Percentiles rank a stretch among this genome's conserved stretches.
phyloP scores from a whole-genome alignment of 2,888 invertebrate genomes.

The Pterobdella sp. region DNA sequence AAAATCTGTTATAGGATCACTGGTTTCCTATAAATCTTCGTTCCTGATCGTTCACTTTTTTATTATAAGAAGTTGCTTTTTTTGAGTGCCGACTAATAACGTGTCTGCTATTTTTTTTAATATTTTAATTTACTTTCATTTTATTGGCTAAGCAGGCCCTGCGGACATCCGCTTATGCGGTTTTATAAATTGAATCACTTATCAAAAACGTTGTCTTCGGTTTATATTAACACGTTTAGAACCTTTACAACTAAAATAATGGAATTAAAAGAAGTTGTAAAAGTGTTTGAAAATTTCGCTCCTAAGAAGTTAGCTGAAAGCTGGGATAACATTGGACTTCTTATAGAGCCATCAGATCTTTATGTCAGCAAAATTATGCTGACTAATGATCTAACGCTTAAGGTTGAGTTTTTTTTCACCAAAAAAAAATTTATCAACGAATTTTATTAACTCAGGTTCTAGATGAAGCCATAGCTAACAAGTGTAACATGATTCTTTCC shows the following conservation, averaged over 20 bases:
- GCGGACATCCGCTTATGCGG: too few relatives aligned
- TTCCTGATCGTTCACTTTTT: too few relatives aligned
- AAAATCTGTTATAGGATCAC: too few relatives aligned
- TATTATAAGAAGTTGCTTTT: too few relatives aligned
- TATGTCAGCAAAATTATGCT: conserved; percentile 60
- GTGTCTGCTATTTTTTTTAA: too few relatives aligned
- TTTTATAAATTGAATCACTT: too few relatives aligned
- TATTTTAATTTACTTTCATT: too few relatives aligned
- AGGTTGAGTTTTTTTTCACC: neutral
- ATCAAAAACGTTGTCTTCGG: too few relatives aligned
- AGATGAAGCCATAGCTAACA: conserved; percentile 62
- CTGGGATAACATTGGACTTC: conserved; percentile 91
- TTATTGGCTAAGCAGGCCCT: too few relatives aligned
- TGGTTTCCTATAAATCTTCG: too few relatives aligned
- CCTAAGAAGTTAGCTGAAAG: conserved; percentile 59
- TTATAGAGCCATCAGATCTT: conserved; percentile 66
- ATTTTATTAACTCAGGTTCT: conserved; percentile 58
- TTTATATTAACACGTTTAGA: neutral
- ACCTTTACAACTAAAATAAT: conserved; percentile 22
- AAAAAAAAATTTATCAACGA: neutral
- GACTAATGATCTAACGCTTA: conserved; percentile 69
- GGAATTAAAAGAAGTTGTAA: conserved; percentile 37
- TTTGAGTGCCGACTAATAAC: too few relatives aligned
- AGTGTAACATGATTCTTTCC: conserved; percentile 72
- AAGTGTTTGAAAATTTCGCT: conserved; percentile 41